Evolutionary conservation across 1,140 invertebrate genomes (phyloP), one percentile per base, ranked within the genome.

Genomic region (Drosophila baimaii): DNA sequence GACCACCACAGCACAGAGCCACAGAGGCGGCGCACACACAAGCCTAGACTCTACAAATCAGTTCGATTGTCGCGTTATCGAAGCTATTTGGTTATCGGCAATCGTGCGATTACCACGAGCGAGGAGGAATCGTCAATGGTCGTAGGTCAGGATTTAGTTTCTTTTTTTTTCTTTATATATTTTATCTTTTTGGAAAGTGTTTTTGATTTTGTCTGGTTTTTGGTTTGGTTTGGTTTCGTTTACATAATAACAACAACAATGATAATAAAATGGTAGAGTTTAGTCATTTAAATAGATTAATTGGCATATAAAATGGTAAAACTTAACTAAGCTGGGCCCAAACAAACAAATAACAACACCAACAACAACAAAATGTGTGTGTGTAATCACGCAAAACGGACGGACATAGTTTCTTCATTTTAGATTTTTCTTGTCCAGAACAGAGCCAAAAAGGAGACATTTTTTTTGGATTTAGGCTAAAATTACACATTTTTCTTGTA

Each of bases 231-330:
- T 68, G 33, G 44, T 55, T 77, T 84, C 71, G 63, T 84, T 82
- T 79, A 81, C 79, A 81, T 77, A 88, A 83, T 81, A 85, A 85
- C 81, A 86, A 82, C 61, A 86, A 83, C 80, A 85, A 85, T 88
- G 85, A 86, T 78, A 88, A 88, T 83, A 88, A 88, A 88, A 88
- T 88, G 79, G 76, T 88, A 88, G 78, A 88, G 76, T 88, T 88
- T 88, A 88, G 83, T 88, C 71, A 88, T 83, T 77, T 88, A 79
- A 89, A 88, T 89, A n/a, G n/a, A 88, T 79, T 74, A 70, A 77
- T 71, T 52, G 55, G 71, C 77, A 71, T 58, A 82, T 77, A 64
- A 69, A 66, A 41, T 46, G 52, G 51, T 65, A 73, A 35, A 72
- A 61, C 75, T 83, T 79, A 84, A 77, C 70, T 84, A 75, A 76